Percentiles rank a stretch among this genome's conserved stretches.
Evolutionary conservation across 2,113 vertebrate genomes (phyloP).

Genomic region (Phaethornis superciliosus): DNA sequence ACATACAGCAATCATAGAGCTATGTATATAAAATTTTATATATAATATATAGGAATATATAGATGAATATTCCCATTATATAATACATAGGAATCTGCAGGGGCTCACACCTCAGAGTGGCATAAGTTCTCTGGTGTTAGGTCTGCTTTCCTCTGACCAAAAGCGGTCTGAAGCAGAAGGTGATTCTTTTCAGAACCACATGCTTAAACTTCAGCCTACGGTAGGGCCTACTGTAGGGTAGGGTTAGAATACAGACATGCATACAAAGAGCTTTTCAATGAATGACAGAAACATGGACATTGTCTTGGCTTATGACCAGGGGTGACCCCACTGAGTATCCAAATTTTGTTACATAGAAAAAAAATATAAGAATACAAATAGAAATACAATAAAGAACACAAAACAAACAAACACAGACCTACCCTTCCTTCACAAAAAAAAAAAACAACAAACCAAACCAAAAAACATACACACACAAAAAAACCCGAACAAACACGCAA

Average conservation of each 20-base stretch:
- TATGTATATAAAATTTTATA: too few species aligned
- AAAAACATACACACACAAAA: too few species aligned
- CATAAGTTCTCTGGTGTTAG: too few species aligned
- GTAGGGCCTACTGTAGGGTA: too few species aligned
- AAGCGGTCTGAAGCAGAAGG: neutral
- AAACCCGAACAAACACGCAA: neutral
- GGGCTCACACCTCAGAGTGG: too few species aligned
- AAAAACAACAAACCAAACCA: too few species aligned
- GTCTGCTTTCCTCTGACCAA: too few species aligned
- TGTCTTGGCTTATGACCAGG: fast-evolving
- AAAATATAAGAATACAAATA: neutral
- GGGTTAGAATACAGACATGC: neutral
- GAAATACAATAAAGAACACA: neutral
- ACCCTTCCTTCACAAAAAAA: neutral
- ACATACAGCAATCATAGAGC: too few species aligned
- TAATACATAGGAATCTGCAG: too few species aligned
- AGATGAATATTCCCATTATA: too few species aligned
- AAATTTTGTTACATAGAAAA: neutral
- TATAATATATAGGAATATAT: too few species aligned
- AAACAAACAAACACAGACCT: neutral
- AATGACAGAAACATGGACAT: neutral
- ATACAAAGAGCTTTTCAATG: neutral
- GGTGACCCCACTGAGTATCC: neutral
- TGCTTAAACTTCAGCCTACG: neutral
- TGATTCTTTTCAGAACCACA: neutral